phyloP scores from a whole-genome alignment of 2,113 vertebrate genomes.

The Petrocephalus microphthalmus region DNA sequence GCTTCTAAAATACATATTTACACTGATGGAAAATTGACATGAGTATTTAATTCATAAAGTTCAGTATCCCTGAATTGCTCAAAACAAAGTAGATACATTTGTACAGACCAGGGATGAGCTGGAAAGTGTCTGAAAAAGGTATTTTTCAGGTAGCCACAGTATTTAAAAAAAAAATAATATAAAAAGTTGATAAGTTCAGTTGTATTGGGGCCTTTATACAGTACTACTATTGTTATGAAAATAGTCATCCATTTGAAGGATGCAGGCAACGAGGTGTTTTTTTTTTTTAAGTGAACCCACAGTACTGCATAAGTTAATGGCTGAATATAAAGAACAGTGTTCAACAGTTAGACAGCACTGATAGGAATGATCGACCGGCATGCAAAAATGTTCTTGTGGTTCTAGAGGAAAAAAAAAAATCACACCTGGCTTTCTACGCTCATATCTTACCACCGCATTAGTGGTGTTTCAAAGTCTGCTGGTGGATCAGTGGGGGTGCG shows the following conservation, averaged over 20 bases:
- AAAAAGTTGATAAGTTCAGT: constrained; percentile 1
- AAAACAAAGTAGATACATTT: constrained; percentile 17
- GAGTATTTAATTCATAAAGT: constrained; percentile 13
- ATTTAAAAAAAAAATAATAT: not conserved
- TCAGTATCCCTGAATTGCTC: constrained; percentile 11
- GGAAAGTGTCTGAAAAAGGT: constrained; percentile 24
- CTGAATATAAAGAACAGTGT: not conserved
- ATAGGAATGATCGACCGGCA: constrained; percentile 24
- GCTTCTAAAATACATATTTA: not conserved
- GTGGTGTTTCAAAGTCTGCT: constrained; percentile 10
- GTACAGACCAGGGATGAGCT: constrained; percentile 27
- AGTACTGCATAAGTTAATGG: not conserved
- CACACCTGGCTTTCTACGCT: constrained; percentile 25
- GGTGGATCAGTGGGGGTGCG: not conserved
- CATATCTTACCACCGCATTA: constrained; percentile 23
- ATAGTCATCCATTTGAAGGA: not conserved
- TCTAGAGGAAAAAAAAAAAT: constrained; percentile 14
- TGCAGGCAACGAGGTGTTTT: not conserved
- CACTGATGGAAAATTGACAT: not conserved
- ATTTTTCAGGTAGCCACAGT: not conserved
- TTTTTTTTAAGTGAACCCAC: not conserved
- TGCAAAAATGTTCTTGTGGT: constrained; percentile 26
- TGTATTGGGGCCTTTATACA: not conserved
- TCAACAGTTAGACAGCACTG: not conserved
- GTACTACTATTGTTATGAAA: not conserved